Conservation (phyloP, 2,797 vertebrate genomes). For the Craterocephalus amniculus region DNA sequence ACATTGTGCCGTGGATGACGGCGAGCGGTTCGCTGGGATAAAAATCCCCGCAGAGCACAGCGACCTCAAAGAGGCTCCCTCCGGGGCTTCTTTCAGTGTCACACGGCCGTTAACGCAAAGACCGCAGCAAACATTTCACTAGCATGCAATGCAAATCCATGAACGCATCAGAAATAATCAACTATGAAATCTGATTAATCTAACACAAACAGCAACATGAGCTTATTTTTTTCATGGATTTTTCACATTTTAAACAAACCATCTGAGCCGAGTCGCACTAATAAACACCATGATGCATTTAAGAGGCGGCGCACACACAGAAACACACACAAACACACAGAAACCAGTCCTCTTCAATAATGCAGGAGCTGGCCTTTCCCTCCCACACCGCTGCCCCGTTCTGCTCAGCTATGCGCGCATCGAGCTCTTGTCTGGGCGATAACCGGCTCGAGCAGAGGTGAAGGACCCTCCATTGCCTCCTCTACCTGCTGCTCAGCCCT, state of each 20-base stretch:
- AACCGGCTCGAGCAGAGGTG: constrained; percentile 63
- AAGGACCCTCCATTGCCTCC: constrained; percentile 60
- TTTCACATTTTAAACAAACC: constrained; percentile 21
- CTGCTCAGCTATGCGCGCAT: constrained; percentile 45
- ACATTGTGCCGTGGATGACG: constrained; percentile 56
- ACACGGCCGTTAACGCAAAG: constrained; percentile 28
- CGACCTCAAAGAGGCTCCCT: constrained; percentile 63
- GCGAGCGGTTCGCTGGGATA: constrained; percentile 74
- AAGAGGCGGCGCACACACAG: constrained; percentile 25
- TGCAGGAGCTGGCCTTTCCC: constrained; percentile 63
- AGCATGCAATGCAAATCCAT: constrained; percentile 7
- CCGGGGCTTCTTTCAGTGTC: constrained; percentile 53
- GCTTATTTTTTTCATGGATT: constrained; percentile 19
- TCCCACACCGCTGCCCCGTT: constrained; percentile 62
- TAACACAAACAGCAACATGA: neutral
- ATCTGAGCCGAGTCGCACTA: constrained; percentile 48
- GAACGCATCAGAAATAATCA: neutral
- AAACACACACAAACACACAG: constrained; percentile 17
- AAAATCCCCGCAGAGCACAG: constrained; percentile 58
- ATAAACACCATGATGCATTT: constrained; percentile 43
- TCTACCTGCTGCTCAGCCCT: constrained; percentile 33
- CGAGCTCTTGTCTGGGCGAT: constrained; percentile 62
- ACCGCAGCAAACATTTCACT: constrained; percentile 4
- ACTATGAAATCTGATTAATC: neutral
- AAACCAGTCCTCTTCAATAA: neutral